Percentiles rank a stretch among this genome's conserved stretches.
Conservation (phyloP, 92 coral and sea anemone species). For the Isaurus tuberculatus region DNA sequence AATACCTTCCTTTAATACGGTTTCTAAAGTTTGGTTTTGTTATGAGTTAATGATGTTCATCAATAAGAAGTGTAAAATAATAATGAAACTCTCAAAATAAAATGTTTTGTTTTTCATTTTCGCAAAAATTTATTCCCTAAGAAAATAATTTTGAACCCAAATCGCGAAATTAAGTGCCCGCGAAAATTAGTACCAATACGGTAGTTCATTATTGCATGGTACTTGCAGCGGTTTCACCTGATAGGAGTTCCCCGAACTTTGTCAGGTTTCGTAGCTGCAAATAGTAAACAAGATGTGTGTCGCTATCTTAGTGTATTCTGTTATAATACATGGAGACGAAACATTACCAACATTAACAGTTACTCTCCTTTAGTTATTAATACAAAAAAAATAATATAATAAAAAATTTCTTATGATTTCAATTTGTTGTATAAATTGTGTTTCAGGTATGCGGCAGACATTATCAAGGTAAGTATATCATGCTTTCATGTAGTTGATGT, state of each 20-base stretch:
- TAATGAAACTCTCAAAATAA: too few species aligned
- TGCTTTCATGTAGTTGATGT: not conserved
- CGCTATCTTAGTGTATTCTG: conserved; percentile 49
- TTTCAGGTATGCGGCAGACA: conserved; percentile 4
- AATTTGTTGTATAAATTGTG: not conserved
- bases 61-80: too few species aligned
- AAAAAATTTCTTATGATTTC: not conserved
- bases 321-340: conserved; percentile 43
- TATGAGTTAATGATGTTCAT: too few species aligned
- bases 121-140: too few species aligned
- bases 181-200: too few species aligned
- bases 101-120: too few species aligned
- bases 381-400: not conserved
- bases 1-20: too few species aligned
- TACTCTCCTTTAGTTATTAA: not conserved
- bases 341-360: conserved; percentile 11
- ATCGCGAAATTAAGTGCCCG: too few species aligned
- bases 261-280: conserved; percentile 38
- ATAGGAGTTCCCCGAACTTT: not conserved
- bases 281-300: conserved; percentile 23
- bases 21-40: too few species aligned
- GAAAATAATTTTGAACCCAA: too few species aligned
- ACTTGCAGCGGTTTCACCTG: conserved; percentile 44
- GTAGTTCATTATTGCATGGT: not conserved
- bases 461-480: not conserved